Evolutionary conservation across 2,797 vertebrate species (phyloP).

Genomic region (Ficedula albicollis): DNA sequence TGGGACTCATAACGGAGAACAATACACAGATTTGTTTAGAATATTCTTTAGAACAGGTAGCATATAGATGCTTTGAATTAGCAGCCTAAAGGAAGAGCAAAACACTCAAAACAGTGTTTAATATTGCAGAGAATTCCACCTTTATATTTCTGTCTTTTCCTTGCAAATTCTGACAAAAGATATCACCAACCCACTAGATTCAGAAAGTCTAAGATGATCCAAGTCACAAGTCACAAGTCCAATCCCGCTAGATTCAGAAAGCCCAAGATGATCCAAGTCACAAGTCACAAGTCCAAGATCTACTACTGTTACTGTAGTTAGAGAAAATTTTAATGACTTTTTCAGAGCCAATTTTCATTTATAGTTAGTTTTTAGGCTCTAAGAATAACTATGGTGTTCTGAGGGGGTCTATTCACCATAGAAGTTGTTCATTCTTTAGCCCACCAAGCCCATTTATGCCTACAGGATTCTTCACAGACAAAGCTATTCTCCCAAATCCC

Average conservation of each 20-base stretch:
- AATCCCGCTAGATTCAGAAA: not conserved
- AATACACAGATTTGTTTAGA: not conserved
- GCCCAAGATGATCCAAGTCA: not conserved
- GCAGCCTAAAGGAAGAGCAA: not conserved
- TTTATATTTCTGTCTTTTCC: not conserved
- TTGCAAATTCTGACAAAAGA: not conserved
- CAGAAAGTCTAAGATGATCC: not conserved
- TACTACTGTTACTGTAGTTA: not conserved
- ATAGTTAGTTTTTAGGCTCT: not conserved
- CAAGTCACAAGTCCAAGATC: not conserved
- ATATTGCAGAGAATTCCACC: not conserved
- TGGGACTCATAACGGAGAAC: not conserved
- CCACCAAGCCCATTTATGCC: not conserved
- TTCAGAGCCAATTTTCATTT: not conserved
- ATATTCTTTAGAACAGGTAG: not conserved
- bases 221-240: not conserved
- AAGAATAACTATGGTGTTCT: not conserved
- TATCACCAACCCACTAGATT: not conserved
- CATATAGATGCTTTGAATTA: not conserved
- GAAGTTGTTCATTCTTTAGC: not conserved
- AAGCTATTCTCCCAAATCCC: not conserved
- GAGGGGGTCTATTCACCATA: not conserved
- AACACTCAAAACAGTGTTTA: not conserved
- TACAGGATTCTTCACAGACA: not conserved
- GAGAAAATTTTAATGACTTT: not conserved